Evolutionary conservation across 2,888 invertebrate species (phyloP), one percentile per base, ranked within the genome.

Genomic region (Lycaena phlaeas): DNA sequence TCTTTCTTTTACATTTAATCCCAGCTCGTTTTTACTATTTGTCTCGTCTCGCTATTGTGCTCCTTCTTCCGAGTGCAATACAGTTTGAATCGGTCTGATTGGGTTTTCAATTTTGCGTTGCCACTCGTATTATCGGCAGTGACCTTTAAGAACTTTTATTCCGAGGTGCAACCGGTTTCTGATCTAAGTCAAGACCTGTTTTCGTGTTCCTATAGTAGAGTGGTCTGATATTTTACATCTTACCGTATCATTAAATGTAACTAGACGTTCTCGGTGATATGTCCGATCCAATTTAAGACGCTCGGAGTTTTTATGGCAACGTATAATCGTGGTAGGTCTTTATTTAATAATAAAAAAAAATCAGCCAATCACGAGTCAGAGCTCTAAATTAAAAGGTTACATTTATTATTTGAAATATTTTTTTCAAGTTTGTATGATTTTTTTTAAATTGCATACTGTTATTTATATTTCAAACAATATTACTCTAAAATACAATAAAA

Each of bases 81-180:
- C 15, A 42, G 37, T 39, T 41, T 14, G 43, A 30, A 48, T 30
- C 51, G 22, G 40, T 18, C 26, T 17, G 28, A 26, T 36, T 22
- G 17, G 36, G 31, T 30, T 42, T 37, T 39, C 34, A 44, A 37
- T 42, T 31, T 22, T 30, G 25, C 39, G 26, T 26, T 41, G 29
- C 41, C 41, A 42, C 38, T 39, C 38, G 45, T 41, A 40, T 40
- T 52, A 57, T 61, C 59, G 59, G 47, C 57, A 61, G 54, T 61
- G 61, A 61, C 61, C 61, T 61, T 59, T 61, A 53, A 11, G 43
- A 53, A 55, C 53, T 57, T 54, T 58, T 57, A 59, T 59, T 59
- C 59, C 48, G 53, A 55, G 53, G 48, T 48, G 49, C 36, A 61
- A 61, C 61, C 58, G 57, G 61, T 60, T 56, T 42, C 43, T 27